Base-by-base conservation (phyloP, 2,113 vertebrate species). In the Chinchilla lanigera region DNA sequence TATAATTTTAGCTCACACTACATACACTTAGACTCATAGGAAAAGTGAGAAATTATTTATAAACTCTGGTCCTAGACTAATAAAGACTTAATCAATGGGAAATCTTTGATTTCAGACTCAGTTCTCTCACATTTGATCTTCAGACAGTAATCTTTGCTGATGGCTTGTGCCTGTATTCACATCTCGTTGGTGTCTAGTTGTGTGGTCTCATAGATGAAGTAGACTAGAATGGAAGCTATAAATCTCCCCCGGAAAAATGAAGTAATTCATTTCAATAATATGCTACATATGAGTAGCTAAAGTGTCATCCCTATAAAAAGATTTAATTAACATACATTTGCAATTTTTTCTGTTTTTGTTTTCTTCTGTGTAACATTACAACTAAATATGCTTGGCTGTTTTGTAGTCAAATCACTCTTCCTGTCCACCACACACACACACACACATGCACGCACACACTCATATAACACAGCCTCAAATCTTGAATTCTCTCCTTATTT, bases 21-120 rank as follows among this genome's bases (percentile, higher is more conserved):
- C 41, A 38, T 90, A 80, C 41, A 56, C 16, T 92, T 52, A 87
- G 75, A 93, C 41, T 30, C 86, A 89, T 7, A 81, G 94, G 84
- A 71, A 90, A 97, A 90, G 63, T 16, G 65, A 95, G 81, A 95
- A 69, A 61, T 67, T 94, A 41, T 87, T 77, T 93, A 75, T 58
- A 95, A 86, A 84, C 50, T 17, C 44, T 87, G 63, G 33, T 56
- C 71, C 44, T 60, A 86, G 52, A 90, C 24, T 69, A 96, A 90
- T 67, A 78, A 91, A 85, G 44, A n/a, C 26, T 81, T 88, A 58
- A 97, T 96, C 87, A 90, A 90, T 92, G 87, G 22, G 35, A 54
- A 47, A 84, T 86, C 92, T 97, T 94, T 97, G 90, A 97, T 96
- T 98, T 94, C 56, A 96, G 97, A 85, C 54, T 61, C 24, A 47